Evolutionary conservation across 2,797 vertebrate species (phyloP), one percentile per base, ranked within the genome.

Genomic region (Sarcoramphus papa): DNA sequence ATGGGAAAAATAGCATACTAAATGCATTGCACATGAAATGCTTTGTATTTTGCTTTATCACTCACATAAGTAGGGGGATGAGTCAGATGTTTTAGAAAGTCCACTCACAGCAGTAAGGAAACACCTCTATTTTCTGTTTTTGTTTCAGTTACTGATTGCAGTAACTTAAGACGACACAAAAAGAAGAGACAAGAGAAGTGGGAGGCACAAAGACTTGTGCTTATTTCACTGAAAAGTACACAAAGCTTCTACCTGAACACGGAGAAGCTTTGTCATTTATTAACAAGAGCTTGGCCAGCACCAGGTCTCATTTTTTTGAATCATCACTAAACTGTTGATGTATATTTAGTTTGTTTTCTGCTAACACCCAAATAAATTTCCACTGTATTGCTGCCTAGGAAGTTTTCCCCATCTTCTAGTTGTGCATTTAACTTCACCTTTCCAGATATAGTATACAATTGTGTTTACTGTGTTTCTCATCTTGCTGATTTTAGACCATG

Each of bases 31-130:
- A 80, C 4, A 17, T 7, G 1, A 87, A 89, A 37, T 9, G 2
- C 2, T 56, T 68, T 48, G 12, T 37, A 24, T 33, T 91, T 69
- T 82, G 11, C 24, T 62, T 76, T 59, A 51, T 31, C 28, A 45
- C 3, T 8, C 15, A 43, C 0, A 0, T 7, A 53, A 45, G 21
- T 2, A 72, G 24, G 3, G 4, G 7, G 4, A 45, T 5, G 5
- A 57, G 14, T 12, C 17, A 57, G 16, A 7, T 51, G 2, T 14
- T 81, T 67, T 35, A 65, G 47, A 73, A 47, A 22, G 12, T 27
- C 17, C 31, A 17, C 10, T 77, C 51, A 30, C 12, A 69, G 16
- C 24, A 54, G 18, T 9, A 45, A 62, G 27, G 56, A 76, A 76
- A 72, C 23, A 8, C 25, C 5, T 40, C 30, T 43, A 3, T 40